Evolutionary conservation across 2,888 invertebrate genomes (phyloP).

Genomic region (Herminia tarsipennalis): DNA sequence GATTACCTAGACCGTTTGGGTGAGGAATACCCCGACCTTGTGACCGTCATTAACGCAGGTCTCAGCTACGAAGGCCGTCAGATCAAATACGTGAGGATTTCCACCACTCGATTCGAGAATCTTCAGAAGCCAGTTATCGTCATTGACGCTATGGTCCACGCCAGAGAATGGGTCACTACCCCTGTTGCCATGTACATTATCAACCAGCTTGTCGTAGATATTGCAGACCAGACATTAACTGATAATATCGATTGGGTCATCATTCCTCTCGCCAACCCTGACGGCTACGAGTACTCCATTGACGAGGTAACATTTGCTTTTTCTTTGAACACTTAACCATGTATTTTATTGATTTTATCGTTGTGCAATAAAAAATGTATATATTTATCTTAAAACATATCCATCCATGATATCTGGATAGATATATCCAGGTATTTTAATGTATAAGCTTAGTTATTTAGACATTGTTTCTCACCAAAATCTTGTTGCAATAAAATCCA

Average conservation of each 20-base stretch:
- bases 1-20: slow-evolving; percentile 73
- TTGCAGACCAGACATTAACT: slow-evolving; percentile 76
- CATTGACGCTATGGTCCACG: slow-evolving; percentile 87
- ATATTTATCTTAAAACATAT: too few relatives aligned
- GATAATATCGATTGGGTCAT: slow-evolving; percentile 88
- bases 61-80: slow-evolving; percentile 85
- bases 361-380: too few relatives aligned
- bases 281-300: slow-evolving; percentile 89
- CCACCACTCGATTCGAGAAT: slow-evolving; percentile 75
- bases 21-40: slow-evolving; percentile 72
- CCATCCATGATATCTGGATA: too few relatives aligned
- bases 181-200: slow-evolving; percentile 89
- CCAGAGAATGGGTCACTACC: slow-evolving; percentile 90
- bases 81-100: slow-evolving; percentile 86
- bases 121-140: slow-evolving; percentile 83
- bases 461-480: too few relatives aligned
- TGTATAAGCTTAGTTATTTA: too few relatives aligned
- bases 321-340: too few relatives aligned
- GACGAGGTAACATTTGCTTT: slow-evolving; percentile 76
- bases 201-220: slow-evolving; percentile 86
- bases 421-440: too few relatives aligned
- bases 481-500: too few relatives aligned
- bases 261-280: slow-evolving; percentile 89
- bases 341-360: too few relatives aligned
- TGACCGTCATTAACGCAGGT: slow-evolving; percentile 84